Base-by-base conservation (phyloP, 2,888 invertebrate genomes). In the Oscheius sp. region DNA sequence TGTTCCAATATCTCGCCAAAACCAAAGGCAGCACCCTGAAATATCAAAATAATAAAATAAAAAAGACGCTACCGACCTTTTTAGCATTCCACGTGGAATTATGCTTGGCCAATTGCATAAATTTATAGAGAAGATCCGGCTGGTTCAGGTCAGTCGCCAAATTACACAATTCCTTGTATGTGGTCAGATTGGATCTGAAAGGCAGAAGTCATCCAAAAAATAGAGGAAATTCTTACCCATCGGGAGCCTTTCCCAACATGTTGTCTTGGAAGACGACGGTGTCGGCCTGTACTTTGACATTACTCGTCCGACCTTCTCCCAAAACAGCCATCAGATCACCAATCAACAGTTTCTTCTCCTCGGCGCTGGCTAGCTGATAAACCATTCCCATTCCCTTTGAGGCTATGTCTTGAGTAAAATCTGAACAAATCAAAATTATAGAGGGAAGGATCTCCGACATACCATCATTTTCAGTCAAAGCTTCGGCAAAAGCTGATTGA, bases 21-120 rank as follows among this genome's bases (percentile, higher is more conserved):
- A 0, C 96, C 96, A 90, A 95, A 95, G 0, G 95, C 95, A 9
- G 96, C 95, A 12, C 96, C 96, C 91, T 91, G 55, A 2, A 71
- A 43, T 55, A 2, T n/a, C 68, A n/a, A 70, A n/a, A 49, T 23
- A 18, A 29, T n/a, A 27, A 45, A 66, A 43, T 0, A n/a, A 13
- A 35, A 41, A 5, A 16, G 18, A 21, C 12, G 21, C 2, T 23
- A 21, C 56, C 0, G 6, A 92, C 93, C 91, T 94, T 94, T 88
- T 94, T 95, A 7, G 95, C 95, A 85, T 94, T 95, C 96, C 96
- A 97, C 69, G 94, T 92, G 1, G 95, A 93, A 89, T 96, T 95
- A 88, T 96, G 94, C 91, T 95, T 95, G 0, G 96, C 96, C 78
- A 96, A 90, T 89, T 95, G 94, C 94, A 97, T 94, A 89, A 97